Base-by-base conservation (phyloP, 2,113 vertebrate genomes). In the Cygnus buccinator region DNA sequence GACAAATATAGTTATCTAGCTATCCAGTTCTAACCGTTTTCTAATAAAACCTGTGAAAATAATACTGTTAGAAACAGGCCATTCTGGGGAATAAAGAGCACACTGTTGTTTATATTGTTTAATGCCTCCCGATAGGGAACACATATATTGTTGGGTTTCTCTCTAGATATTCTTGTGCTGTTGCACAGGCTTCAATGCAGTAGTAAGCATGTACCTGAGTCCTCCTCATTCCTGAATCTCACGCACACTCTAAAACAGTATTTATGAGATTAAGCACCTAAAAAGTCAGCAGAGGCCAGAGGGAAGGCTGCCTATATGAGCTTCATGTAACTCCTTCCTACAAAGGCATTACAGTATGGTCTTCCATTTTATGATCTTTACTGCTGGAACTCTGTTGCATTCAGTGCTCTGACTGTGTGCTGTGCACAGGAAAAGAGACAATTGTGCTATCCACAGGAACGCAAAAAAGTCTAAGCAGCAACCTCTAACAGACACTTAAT, bases 51-150 rank as follows among this genome's bases (percentile, higher is more conserved):
- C 73, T 65, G 90, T n/a, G 83, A 84, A 86, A 90, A 87, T 70
- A 8, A 87, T 50, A 94, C 33, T 46, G 54, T 73, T 84, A 96
- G 86, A 92, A 95, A 87, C 73, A 92, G 86, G 44, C 48, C 89
- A 80, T 92, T 93, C 80, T 50, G 33, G 33, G 50, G 52, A 84
- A 94, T 77, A 77, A 94, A 94, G 89, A 29, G 57, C 41, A 6
- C 31, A 6, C 90, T 81, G 76, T 80, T 95, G 93, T 84, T 93
- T 81, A 93, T 88, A 90, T 59, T 90, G 88, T 79, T 94, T 75
- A 92, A 86, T 63, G 89, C 73, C 79, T 94, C 72, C 89, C 89
- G 76, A 86, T 70, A 89, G 43, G 61, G 80, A 96, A 74, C 84
- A 78, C 43, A 88, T 92, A 80, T 2, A 70, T 25, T 2, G 71